Conservation (phyloP, 1,140 invertebrate genomes). For the Ridgeia piscesae region DNA sequence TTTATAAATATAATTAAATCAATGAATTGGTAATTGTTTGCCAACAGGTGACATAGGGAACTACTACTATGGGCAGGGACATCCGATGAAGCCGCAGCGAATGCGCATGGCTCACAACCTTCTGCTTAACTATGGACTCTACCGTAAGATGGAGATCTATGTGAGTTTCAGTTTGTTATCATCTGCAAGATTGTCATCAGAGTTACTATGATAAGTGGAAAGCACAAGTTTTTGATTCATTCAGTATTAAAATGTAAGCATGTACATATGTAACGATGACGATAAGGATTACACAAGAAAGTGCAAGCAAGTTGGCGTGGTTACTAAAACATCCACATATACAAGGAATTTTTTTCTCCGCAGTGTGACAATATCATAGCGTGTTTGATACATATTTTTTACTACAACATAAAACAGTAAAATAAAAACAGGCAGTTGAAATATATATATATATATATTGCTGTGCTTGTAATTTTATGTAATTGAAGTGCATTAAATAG, state of each 20-base stretch:
- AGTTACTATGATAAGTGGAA: background rate
- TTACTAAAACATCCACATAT: too few relatives aligned
- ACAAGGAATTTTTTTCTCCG: too few relatives aligned
- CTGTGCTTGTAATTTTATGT: background rate
- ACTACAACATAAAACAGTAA: too few relatives aligned
- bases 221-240: background rate
- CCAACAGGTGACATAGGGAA: slow-evolving; percentile 94
- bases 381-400: too few relatives aligned
- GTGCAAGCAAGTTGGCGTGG: too few relatives aligned
- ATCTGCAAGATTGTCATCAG: background rate
- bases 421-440: too few relatives aligned
- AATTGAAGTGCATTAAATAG: background rate
- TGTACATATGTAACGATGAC: too few relatives aligned
- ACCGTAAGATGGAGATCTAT: slow-evolving; percentile 99
- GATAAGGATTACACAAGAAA: too few relatives aligned
- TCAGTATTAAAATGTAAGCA: too few relatives aligned
- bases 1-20: background rate
- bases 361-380: too few relatives aligned
- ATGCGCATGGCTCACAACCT: slow-evolving; percentile 99
- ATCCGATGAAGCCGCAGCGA: slow-evolving; percentile 99
- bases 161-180: slow-evolving; percentile 3
- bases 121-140: slow-evolving; percentile 96
- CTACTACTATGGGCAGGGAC: slow-evolving; percentile 99
- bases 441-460: too few relatives aligned
- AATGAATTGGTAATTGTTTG: slow-evolving; percentile 24